Evolutionary conservation across 2,113 vertebrate species (phyloP).

Genomic region (Gambusia affinis): DNA sequence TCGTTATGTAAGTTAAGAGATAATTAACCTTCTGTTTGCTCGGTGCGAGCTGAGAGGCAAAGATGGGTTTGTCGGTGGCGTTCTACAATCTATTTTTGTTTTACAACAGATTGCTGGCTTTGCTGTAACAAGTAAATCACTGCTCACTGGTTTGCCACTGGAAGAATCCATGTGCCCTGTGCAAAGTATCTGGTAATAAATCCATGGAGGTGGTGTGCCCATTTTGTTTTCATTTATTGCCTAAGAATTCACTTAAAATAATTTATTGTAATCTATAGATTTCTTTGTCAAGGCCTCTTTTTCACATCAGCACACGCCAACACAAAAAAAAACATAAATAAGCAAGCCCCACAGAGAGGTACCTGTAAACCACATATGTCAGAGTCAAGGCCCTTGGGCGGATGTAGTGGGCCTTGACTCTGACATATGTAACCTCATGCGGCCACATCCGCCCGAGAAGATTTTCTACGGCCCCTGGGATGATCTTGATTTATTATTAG

Average conservation of each 20-base stretch:
- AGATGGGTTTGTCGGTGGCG: not conserved
- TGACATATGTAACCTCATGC: too few species aligned
- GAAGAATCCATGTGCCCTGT: not conserved
- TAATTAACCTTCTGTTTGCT: constrained; percentile 3
- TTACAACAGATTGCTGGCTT: not conserved
- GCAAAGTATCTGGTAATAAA: not conserved
- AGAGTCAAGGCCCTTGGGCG: too few species aligned
- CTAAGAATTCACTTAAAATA: not conserved
- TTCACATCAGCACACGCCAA: not conserved
- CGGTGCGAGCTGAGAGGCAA: not conserved
- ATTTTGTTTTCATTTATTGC: not conserved
- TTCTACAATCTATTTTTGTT: not conserved
- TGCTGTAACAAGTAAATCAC: not conserved
- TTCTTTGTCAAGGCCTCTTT: not conserved
- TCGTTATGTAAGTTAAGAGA: constrained; percentile 2
- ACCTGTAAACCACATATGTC: too few species aligned
- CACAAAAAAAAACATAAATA: not conserved
- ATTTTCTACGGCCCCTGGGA: too few species aligned
- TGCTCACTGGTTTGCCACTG: too few species aligned
- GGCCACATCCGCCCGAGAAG: too few species aligned
- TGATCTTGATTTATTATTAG: too few species aligned
- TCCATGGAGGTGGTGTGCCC: not conserved
- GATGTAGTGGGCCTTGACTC: too few species aligned
- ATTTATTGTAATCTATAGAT: not conserved
- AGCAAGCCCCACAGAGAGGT: not conserved